A percentile compares a stretch with the other conserved stretches of the same genome.
Evolutionary conservation across 2,113 vertebrate genomes (phyloP).

Genomic region (Himantopus leucocephalus): DNA sequence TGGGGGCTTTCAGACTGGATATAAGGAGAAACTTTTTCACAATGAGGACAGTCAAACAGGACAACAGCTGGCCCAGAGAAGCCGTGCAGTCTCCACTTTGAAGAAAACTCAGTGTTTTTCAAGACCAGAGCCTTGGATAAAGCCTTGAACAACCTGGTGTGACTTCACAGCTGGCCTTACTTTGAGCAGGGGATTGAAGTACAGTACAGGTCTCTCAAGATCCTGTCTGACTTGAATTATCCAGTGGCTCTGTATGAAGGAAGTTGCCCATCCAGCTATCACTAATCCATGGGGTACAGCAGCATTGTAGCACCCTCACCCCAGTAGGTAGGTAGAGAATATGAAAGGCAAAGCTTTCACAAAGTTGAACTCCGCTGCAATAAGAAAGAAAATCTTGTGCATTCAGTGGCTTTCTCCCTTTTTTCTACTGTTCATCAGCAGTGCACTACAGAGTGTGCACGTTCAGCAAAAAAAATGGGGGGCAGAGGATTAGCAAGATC

Average conservation of each 20-base stretch:
- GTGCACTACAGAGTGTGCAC: not conserved
- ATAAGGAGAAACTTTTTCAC: not conserved
- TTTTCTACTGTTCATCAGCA: not conserved
- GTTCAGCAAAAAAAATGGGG: not conserved
- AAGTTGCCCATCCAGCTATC: not conserved
- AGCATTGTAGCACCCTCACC: not conserved
- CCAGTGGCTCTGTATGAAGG: not conserved
- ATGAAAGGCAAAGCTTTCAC: not conserved
- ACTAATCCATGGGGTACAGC: not conserved
- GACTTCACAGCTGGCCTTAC: not conserved
- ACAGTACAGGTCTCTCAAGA: not conserved
- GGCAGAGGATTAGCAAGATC: not conserved
- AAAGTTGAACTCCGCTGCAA: not conserved
- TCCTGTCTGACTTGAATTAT: not conserved
- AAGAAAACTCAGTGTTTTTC: not conserved
- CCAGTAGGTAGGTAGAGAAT: not conserved
- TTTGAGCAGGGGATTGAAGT: not conserved
- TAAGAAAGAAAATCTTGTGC: not conserved
- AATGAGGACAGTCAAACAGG: not conserved
- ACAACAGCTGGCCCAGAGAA: not conserved
- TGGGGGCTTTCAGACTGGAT: not conserved
- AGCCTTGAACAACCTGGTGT: not conserved
- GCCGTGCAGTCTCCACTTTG: not conserved
- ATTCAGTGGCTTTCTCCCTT: not conserved
- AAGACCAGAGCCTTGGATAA: not conserved